Base-by-base conservation (phyloP, 2,888 invertebrate genomes). In the Carcina quercana region DNA sequence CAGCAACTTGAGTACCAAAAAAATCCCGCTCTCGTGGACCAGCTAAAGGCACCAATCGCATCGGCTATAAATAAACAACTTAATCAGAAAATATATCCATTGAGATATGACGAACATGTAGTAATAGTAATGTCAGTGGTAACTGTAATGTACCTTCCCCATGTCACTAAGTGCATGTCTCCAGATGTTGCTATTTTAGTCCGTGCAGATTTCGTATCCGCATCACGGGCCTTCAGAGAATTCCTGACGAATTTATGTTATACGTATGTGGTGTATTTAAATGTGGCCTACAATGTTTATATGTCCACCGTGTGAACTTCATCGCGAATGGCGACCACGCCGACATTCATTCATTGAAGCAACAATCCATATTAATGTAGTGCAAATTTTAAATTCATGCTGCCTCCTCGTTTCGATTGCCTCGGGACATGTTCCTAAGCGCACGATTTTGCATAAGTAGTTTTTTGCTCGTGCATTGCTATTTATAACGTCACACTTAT, bases 221-320 rank as follows among this genome's bases (percentile, higher is more conserved):
- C 54, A 50, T 60, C 82, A 80, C 79, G 82, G 75, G 55, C 58
- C 59, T 82, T 75, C 76, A 75, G 72, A 76, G 80, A 82, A 82
- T 75, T 78, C 60, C 57, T 66, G 63, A 65, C 68, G 64, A 76
- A 76, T 73, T 72, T 75, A 75, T 78, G 69, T 71, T 72, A 67
- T 78, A 80, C 80, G 76, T 82, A 80, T 79, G 80, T 82, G 82
- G 79, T 78, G 71, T 72, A 83, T 82, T 80, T 64, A 79, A 82
- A 83, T 82, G 78, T 66, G 72, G 62, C 72, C 75, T 76, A 78
- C 76, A 75, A 71, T 74, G 76, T 75, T 70, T 67, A 75, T n/a
- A n/a, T 67, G 74, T 70, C 59, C 62, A 75, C 72, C 82, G 82
- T 83, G 82, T 79, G 82, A 83, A 83, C 80, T 76, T 80, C 71